Conservation (phyloP, 2,797 vertebrate species). For the Rhadinocentrus ornatus region DNA sequence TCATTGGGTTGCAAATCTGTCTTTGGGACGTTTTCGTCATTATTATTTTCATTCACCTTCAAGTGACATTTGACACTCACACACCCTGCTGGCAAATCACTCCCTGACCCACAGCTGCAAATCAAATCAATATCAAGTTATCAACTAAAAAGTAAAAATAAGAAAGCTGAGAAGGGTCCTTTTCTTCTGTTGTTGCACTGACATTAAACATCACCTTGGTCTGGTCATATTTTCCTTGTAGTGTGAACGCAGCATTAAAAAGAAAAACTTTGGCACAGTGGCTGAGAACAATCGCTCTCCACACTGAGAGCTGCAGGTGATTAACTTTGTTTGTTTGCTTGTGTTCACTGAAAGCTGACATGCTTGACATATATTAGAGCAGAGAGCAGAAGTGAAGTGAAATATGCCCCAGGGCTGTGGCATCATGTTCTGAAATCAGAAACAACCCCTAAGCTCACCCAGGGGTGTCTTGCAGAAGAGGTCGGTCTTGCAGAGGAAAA, state of each 20-base stretch:
- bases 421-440: constrained; percentile 77
- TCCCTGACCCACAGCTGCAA: constrained; percentile 1
- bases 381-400: constrained; percentile 71
- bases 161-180: not conserved
- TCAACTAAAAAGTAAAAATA: not conserved
- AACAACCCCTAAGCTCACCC: constrained; percentile 51
- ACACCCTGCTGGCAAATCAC: not conserved
- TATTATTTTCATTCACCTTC: not conserved
- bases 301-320: constrained; percentile 1
- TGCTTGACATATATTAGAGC: constrained; percentile 63
- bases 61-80: not conserved
- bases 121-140: not conserved
- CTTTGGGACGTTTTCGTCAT: not conserved
- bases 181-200: constrained; percentile 7
- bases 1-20: not conserved
- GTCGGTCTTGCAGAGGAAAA: constrained; percentile 27
- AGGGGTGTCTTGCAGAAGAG: constrained; percentile 46
- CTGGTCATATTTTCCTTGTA: not conserved
- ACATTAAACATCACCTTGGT: not conserved
- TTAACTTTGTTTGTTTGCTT: constrained; percentile 49
- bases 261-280: not conserved
- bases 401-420: constrained; percentile 55
- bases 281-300: constrained; percentile 2
- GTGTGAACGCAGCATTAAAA: not conserved
- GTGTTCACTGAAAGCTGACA: constrained; percentile 42